Evolutionary conservation across 2,888 invertebrate species (phyloP), one percentile per base, ranked within the genome.

Genomic region (Sesia bembeciformis): DNA sequence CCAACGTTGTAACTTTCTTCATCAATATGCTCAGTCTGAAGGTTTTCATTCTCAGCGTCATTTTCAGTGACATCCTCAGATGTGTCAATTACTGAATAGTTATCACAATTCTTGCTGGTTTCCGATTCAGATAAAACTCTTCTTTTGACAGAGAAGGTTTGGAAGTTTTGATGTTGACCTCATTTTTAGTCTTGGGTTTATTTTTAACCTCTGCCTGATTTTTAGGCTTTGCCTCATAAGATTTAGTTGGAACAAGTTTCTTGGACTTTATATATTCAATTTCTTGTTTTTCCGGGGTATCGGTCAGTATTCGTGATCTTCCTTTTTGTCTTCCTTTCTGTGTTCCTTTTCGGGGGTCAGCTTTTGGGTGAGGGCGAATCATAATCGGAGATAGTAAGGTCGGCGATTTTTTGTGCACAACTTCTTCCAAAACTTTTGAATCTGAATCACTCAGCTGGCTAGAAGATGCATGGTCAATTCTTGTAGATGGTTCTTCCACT

Each of bases 211-310:
- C 49, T 8, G 23, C 4, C 4, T 7, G n/a, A 49, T 52, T 52
- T 40, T n/a, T 52, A 23, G 42, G 6, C 42, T 52, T 41, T 52
- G 41, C 42, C 40, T 52, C 8, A 52, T 52, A 3, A 41, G 5
- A 40, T 52, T 40, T 52, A 38, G 42, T 53, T 53, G 53, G 23
- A 53, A 43, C 46, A 43, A 6, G 40, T 54, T 54, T 54, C 50
- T 54, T 54, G 40, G 51, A n/a, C 41, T 50, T 54, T 51, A 50
- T 49, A 54, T 40, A 39, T 42, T 51, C 51, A 3, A 54, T 50
- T 40, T 54, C 54, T 54, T 54, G 51, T 43, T 61, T 61, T 52
- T 61, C 60, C 23, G 60, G 63, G 8, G 60, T 62, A 51, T 63
- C 60, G 39, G 62, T 63, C 43, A 58, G 52, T 40, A 62, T 59